Base-by-base conservation (phyloP, 2,888 invertebrate genomes). In the Drosophila borealis region DNA sequence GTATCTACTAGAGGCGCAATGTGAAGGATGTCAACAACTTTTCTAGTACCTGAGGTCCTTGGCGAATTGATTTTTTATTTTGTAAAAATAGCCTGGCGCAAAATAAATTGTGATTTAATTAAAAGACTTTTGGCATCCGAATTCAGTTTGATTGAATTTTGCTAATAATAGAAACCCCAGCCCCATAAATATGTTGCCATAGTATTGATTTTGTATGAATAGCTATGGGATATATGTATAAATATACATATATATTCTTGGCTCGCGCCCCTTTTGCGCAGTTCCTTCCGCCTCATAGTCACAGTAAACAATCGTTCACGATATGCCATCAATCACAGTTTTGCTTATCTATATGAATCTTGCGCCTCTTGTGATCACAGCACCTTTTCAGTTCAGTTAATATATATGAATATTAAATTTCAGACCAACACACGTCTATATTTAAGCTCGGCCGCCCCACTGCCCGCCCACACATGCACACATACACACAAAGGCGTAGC, bases 331-430 rank as follows among this genome's bases (percentile, higher is more conserved):
- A 72, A 74, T 72, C 67, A 54, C 25, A 42, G 21, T 25, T 44
- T 17, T n/a, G 46, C 37, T 42, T 64, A 44, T 46, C 45, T 45
- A 33, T 39, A 14, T 29, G 14, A 8, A 25, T 41, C 42, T 49
- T n/a, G n/a, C 21, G 14, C 4, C 36, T n/a, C 48, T 25, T 25
- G 19, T 3, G 19, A 8, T 29, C 29, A 29, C 37, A 36, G 17
- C 49, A 2, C 29, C 0, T 29, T 29, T 29, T 29, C 2, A 29
- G 29, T 29, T 29, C 37, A 46, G 19, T 34, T 70, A 80, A 81
- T 81, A 59, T 68, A 75, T 64, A 67, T 61, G 60, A 60, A 82
- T 64, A 64, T 37, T 45, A 48, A 76, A 64, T 68, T 54, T 36
- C 17, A 25, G 49, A 37, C 41, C 45, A 41, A 46, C 64, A 46